Conservation (phyloP, 2,888 invertebrate genomes). For the Plagodis pulveraria region DNA sequence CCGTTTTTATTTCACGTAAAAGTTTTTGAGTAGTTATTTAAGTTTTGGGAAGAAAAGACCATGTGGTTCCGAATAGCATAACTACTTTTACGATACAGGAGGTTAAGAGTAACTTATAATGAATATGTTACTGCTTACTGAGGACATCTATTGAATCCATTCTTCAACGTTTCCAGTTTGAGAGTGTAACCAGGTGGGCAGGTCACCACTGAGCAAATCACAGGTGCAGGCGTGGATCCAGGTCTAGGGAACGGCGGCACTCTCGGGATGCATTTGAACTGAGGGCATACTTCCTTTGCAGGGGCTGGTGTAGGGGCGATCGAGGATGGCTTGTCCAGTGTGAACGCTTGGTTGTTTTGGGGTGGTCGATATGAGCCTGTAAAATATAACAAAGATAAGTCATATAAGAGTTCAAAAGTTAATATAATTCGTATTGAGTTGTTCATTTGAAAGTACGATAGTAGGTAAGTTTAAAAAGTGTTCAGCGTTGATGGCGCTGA, state of each 20-base stretch:
- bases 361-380: slow-evolving; percentile 47
- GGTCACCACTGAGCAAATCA: slow-evolving; percentile 70
- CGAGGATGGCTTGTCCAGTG: slow-evolving; percentile 62
- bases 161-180: slow-evolving; percentile 66
- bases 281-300: slow-evolving; percentile 67
- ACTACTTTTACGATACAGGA: too few species aligned
- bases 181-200: slow-evolving; percentile 87
- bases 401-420: too few species aligned
- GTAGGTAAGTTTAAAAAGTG: too few species aligned
- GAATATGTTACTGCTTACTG: slow-evolving; percentile 68
- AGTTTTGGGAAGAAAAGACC: too few species aligned
- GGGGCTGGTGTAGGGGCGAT: slow-evolving; percentile 30
- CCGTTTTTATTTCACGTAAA: too few species aligned
- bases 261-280: slow-evolving; percentile 83
- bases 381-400: background rate
- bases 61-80: too few species aligned
- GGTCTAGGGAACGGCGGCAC: slow-evolving; percentile 71
- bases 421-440: too few species aligned
- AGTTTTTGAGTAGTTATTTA: too few species aligned
- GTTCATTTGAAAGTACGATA: too few species aligned
- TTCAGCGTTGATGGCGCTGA: too few species aligned
- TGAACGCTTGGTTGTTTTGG: slow-evolving; percentile 60
- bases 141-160: slow-evolving; percentile 71
- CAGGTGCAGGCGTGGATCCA: slow-evolving; percentile 51
- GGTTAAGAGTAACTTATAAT: too few species aligned